Base-by-base conservation (phyloP, 2,797 vertebrate genomes). In the Anas acuta region DNA sequence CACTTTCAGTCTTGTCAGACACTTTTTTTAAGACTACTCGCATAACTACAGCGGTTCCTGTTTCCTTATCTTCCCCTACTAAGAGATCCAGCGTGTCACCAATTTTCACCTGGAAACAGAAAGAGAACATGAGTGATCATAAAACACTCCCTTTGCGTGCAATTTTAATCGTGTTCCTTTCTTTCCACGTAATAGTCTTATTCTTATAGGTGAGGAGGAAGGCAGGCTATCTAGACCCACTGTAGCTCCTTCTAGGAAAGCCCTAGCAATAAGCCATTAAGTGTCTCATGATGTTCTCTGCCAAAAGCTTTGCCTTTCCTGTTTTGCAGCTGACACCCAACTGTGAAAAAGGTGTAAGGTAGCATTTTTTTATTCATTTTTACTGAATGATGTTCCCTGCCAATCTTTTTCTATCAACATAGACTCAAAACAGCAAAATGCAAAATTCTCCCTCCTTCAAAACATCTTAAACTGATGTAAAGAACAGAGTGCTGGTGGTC, bases 11-110 rank as follows among this genome's bases (percentile, higher is more conserved):
- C 78, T 98, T 98, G 37, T 97, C 96, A 6, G 97, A 95, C 25
- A 98, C 95, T 88, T 97, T 98, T 94, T 96, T 98, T 47, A 99
- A 93, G 82, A 99, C 94, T 73, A 99, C 98, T 90, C 99, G 98
- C 98, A 99, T 99, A 72, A 99, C 96, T 41, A 97, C 98, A 57
- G 98, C 98, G 1, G 97, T 98, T 97, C 98, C 98, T 19, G 97
- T 97, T 77, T 98, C 98, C 83, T 95, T 97, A 87, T 99, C 98
- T 94, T 99, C 98, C 49, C 97, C 98, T 86, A 98, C 33, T 37
- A 99, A 91, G 70, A 99, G 92, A 97, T 99, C 99, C 97, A 99
- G 94, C 1, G 97, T 98, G 93, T 99, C 99, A 80, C 99, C 99
- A 32, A 98, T 97, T 98, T 98, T 99, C 70, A 99, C 99, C 99